Base-by-base conservation (phyloP, 2,888 invertebrate species). In the Oegoconia quadripuncta region DNA sequence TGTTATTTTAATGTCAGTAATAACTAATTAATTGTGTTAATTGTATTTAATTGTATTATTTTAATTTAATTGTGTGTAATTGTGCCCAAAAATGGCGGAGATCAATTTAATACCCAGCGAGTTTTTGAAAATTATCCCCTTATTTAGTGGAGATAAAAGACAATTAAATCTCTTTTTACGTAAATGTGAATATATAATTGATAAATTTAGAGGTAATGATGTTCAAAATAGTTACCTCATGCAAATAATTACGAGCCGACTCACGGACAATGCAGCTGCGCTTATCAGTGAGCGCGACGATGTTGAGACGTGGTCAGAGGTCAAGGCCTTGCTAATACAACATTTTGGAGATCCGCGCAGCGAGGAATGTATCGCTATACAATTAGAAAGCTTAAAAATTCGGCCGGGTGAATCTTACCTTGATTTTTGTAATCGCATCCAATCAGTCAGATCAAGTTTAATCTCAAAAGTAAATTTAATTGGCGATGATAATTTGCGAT, bases 381-480 rank as follows among this genome's bases (percentile, higher is more conserved):
- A 51, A 37, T 26, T 48, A 31, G 43, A 48, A 18, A 32, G 20
- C 0, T 11, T 40, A 1, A 34, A 37, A 29, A 45, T 46, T 6
- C 38, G 25, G 17, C 31, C 23, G 2, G 36, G 26, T 5, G 45
- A 48, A 35, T 29, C 17, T 23, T 41, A 41, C 13, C 18, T 42
- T 8, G 42, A 48, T 23, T 47, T 50, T 36, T 45, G 43, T 13
- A 30, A 43, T n/a, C 11, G 42, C 1, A 35, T 51, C 2, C 45
- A 48, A 36, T n/a, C n/a, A n/a, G n/a, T n/a, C n/a, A 4, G 20
- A 20, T 6, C 5, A 6, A 7, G 4, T 20, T 7, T 20, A 20
- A 6, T 25, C 8, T 4, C 25, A 3, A 25, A 25, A 25, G 25
- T 25, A n/a, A 25, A 25, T n/a, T 4, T 8, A n/a, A 25, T 8